Percentiles rank a stretch among this genome's conserved stretches.
phyloP scores from a whole-genome alignment of 2,113 vertebrate species.

The Trinectes maculatus region DNA sequence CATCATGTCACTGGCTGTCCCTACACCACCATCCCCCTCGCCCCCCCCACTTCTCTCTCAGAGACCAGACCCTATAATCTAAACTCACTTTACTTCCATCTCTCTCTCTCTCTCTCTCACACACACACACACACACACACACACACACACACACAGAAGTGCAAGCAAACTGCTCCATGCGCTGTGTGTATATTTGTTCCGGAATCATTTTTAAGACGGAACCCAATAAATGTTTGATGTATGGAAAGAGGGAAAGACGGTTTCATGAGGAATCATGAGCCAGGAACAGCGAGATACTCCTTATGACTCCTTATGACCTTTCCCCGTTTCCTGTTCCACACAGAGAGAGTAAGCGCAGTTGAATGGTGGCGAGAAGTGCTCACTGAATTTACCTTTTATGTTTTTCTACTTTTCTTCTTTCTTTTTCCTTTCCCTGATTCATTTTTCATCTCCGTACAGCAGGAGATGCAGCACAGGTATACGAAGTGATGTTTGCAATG shows the following conservation, averaged over 20 bases:
- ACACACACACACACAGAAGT: slow-evolving; percentile 77
- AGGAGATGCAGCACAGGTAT: slow-evolving; percentile 1
- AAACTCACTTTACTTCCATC: slow-evolving; percentile 96
- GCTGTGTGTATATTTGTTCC: no score
- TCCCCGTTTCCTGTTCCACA: slow-evolving; percentile 4
- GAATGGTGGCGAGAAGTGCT: no score
- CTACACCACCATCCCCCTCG: slow-evolving; percentile 85
- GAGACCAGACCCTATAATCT: slow-evolving; percentile 96
- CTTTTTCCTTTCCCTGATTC: slow-evolving; percentile 26
- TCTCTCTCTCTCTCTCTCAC: no score
- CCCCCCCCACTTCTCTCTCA: slow-evolving; percentile 85
- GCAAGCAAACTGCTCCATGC: no score
- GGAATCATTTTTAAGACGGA: no score
- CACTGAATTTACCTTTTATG: neutral
- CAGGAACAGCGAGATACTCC: no score
- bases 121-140: slow-evolving; percentile 51
- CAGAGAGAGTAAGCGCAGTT: neutral
- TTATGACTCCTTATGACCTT: no score
- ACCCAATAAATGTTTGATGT: no score
- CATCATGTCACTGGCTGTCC: slow-evolving; percentile 98
- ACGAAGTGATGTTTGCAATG: slow-evolving; percentile 57
- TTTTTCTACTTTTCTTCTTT: neutral
- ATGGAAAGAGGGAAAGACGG: no score
- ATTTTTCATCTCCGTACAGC: slow-evolving; percentile 45
- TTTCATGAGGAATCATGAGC: no score